Conservation (phyloP, 2,797 vertebrate species). For the Megalops cyprinoides region DNA sequence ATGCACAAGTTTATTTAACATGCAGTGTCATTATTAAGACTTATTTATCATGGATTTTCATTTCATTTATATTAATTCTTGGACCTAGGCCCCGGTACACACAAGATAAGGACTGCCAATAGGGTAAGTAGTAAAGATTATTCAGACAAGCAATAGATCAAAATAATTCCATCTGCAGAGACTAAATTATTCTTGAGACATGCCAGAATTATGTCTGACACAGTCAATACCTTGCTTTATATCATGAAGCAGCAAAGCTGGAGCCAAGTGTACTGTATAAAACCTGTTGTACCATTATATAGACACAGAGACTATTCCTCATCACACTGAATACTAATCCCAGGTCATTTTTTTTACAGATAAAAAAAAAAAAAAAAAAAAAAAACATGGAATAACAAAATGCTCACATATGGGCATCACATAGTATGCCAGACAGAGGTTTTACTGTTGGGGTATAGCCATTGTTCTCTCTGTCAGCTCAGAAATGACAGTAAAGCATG, state of each 20-base stretch:
- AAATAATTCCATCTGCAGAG: slow-evolving; percentile 9
- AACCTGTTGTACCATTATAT: neutral
- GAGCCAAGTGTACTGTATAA: neutral
- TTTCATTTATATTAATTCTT: slow-evolving; percentile 12
- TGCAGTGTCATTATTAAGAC: neutral
- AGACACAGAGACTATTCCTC: neutral
- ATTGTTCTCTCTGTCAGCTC: neutral
- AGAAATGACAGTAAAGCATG: neutral
- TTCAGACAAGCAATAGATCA: neutral
- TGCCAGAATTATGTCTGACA: slow-evolving; percentile 10
- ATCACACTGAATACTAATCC: too few species aligned
- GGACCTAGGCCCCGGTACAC: neutral
- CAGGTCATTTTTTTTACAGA: too few species aligned
- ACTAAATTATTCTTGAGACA: neutral
- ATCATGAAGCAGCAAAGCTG: neutral
- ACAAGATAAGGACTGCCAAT: neutral
- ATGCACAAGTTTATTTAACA: neutral
- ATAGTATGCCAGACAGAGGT: neutral
- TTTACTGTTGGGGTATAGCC: neutral
- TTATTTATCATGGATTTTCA: neutral
- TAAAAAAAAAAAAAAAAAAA: too few species aligned
- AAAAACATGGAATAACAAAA: neutral
- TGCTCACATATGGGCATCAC: neutral
- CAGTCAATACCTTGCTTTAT: slow-evolving; percentile 14
- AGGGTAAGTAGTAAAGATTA: neutral